These are phyloP conservation scores for Anneissia japonica DNA, from an alignment of 35 echinoderm and acorn worm genomes.

Conservation along the genomic window DNA sequence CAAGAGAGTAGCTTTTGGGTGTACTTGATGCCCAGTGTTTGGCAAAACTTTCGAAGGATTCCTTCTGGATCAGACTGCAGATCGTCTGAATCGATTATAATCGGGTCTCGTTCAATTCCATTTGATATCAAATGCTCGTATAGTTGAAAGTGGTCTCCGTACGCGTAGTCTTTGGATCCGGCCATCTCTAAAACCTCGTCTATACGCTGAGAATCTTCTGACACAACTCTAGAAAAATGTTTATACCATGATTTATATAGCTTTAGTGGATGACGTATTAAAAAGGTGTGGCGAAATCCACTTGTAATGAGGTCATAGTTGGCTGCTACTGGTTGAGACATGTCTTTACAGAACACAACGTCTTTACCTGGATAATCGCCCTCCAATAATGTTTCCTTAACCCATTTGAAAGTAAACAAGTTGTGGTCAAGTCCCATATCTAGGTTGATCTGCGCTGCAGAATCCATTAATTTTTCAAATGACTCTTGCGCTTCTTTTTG, in stretches of 20 bases:
- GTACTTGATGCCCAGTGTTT: slow-evolving; percentile 17
- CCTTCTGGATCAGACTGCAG: slow-evolving; percentile 19
- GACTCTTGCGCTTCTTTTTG: not conserved
- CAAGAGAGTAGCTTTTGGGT: slow-evolving; percentile 12
- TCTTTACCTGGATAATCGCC: slow-evolving; percentile 24
- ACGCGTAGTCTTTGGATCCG: not conserved
- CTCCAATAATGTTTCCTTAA: not conserved
- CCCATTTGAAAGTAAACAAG: not conserved
- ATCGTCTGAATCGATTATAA: slow-evolving; percentile 47
- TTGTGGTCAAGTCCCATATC: not conserved
- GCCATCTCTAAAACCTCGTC: not conserved
- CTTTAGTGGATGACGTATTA: slow-evolving; percentile 30
- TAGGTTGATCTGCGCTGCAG: not conserved
- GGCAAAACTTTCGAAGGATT: slow-evolving; percentile 19
- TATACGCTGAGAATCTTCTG: not conserved
- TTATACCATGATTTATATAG: slow-evolving; percentile 11
- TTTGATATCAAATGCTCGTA: not conserved
- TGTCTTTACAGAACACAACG: slow-evolving; percentile 25
- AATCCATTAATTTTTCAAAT: not conserved
- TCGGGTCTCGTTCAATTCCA: slow-evolving; percentile 10
- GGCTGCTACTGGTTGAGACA: not conserved
- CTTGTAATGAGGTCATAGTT: not conserved
- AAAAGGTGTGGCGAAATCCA: slow-evolving; percentile 18
- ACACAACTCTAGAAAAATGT: not conserved
- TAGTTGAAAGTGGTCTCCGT: not conserved